Evolutionary conservation across 1,140 invertebrate genomes (phyloP).

Genomic region (Temnothorax longispinosus): DNA sequence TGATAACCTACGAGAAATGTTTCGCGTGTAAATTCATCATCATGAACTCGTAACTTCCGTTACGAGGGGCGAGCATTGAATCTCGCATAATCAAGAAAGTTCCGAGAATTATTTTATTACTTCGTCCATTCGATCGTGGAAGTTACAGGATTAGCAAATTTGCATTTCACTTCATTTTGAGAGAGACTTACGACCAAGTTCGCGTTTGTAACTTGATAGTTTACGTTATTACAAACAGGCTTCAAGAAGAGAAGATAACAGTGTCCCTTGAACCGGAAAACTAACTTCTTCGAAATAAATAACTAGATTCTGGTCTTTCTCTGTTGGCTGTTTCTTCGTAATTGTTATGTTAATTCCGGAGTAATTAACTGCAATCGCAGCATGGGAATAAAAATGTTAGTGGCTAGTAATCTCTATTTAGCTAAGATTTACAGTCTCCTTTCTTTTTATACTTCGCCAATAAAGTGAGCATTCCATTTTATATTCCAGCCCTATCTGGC

Average conservation of each 20-base stretch:
- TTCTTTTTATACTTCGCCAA: background rate
- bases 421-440: background rate
- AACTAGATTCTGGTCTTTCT: slow-evolving; percentile 3
- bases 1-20: background rate
- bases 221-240: slow-evolving; percentile 50
- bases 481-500: background rate
- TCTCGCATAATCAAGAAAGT: slow-evolving; percentile 52
- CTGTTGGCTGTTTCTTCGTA: background rate
- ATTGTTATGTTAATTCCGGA: slow-evolving; percentile 19
- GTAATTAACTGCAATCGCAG: slow-evolving; percentile 21
- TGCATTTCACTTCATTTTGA: slow-evolving; percentile 28
- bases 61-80: slow-evolving; percentile 1
- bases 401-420: background rate
- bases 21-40: slow-evolving; percentile 33
- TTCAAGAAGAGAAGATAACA: background rate
- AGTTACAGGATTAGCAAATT: slow-evolving; percentile 45
- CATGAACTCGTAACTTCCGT: slow-evolving; percentile 26
- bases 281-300: slow-evolving; percentile 39
- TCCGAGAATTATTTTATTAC: slow-evolving; percentile 43
- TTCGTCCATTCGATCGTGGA: slow-evolving; percentile 31
- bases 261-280: slow-evolving; percentile 30
- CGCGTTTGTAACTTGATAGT: slow-evolving; percentile 44
- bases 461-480: background rate
- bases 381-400: slow-evolving; percentile 1
- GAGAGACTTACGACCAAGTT: slow-evolving; percentile 13